Percentiles rank a stretch among this genome's conserved stretches.
Evolutionary conservation across 2,113 vertebrate species (phyloP).

Genomic region (Paracanthobrama guichenoti): DNA sequence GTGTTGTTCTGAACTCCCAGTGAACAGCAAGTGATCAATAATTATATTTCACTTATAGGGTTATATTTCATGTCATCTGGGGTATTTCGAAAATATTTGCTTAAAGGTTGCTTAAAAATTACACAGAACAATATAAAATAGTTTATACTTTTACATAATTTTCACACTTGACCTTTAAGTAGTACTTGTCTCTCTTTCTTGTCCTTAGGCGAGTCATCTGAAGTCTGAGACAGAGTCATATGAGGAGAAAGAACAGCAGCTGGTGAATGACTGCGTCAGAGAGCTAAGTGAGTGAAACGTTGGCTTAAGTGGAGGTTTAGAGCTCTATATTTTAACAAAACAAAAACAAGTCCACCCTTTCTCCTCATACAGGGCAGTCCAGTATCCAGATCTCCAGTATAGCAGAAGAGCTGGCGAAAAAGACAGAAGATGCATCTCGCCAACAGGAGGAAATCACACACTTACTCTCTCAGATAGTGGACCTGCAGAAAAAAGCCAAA

Average conservation of each 20-base stretch:
- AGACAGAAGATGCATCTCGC: constrained; percentile 92
- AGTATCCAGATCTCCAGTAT: constrained; percentile 91
- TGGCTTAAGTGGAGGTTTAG: background rate
- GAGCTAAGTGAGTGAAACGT: constrained; percentile 86
- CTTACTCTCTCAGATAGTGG: constrained; percentile 94
- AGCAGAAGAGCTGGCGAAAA: constrained; percentile 92
- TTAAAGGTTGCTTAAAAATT: background rate
- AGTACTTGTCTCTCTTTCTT: background rate
- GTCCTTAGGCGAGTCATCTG: constrained; percentile 85
- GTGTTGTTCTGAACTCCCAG: too few relatives aligned
- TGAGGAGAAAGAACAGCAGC: constrained; percentile 96
- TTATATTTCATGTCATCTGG: too few relatives aligned
- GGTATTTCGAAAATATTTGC: background rate
- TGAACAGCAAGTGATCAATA: too few relatives aligned
- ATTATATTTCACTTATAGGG: too few relatives aligned
- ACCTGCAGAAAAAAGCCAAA: constrained; percentile 96
- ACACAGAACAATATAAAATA: background rate
- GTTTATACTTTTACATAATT: too few relatives aligned
- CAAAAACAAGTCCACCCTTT: background rate
- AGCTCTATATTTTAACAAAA: background rate
- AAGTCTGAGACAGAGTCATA: constrained; percentile 96
- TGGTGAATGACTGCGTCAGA: constrained; percentile 96
- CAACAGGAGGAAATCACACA: constrained; percentile 99
- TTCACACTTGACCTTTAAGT: background rate
- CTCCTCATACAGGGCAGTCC: constrained; percentile 80